Percentiles rank a stretch among this genome's conserved stretches.
phyloP scores from a whole-genome alignment of 2,888 invertebrate species.

The Lamellibrachia satsuma region DNA sequence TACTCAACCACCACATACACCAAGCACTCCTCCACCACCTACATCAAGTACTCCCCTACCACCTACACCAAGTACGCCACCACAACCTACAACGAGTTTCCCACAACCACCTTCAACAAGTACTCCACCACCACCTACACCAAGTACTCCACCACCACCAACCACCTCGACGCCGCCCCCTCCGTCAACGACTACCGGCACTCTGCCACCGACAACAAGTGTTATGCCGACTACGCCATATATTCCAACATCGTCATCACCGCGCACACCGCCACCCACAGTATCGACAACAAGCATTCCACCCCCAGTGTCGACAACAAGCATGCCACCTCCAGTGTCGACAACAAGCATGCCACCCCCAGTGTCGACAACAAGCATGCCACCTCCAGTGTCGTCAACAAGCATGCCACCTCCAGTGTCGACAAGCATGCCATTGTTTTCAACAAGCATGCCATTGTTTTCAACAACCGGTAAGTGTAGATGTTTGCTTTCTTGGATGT shows the following conservation, averaged over 20 bases:
- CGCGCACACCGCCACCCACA: not conserved
- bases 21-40: slow-evolving; percentile 14
- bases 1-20: not conserved
- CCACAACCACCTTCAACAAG: not conserved
- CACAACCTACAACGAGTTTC: not conserved
- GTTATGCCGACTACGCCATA: not conserved
- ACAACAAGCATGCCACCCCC: not conserved
- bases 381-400: not conserved
- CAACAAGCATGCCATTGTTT: not conserved
- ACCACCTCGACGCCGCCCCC: not conserved
- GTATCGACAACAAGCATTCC: not conserved
- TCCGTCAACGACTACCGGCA: not conserved
- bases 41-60: not conserved
- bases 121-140: not conserved
- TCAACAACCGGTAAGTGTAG: not conserved
- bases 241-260: slow-evolving; percentile 17
- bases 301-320: not conserved
- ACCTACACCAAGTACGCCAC: slow-evolving; percentile 1
- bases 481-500: not conserved
- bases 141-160: not conserved
- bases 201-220: not conserved
- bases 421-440: not conserved
- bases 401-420: not conserved
- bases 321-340: not conserved
- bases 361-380: not conserved